phyloP scores from a whole-genome alignment of 2,888 invertebrate genomes.

The Erebia epiphron region DNA sequence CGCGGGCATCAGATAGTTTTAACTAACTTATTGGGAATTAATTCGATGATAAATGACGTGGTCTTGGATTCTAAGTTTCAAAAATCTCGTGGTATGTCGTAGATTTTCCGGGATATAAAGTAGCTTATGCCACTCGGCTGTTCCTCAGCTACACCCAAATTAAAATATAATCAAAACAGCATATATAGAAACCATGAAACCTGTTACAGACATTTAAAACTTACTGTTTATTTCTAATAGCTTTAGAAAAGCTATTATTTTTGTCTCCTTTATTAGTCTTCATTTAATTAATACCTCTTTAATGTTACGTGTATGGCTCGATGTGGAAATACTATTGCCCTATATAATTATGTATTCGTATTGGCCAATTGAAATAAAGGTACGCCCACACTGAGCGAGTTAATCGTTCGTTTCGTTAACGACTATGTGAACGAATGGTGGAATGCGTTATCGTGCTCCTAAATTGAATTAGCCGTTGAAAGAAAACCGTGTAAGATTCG shows the following conservation, averaged over 20 bases:
- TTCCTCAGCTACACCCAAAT: too few relatives aligned
- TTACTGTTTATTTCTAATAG: background rate
- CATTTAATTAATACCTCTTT: constrained; percentile 15
- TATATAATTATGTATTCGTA: background rate
- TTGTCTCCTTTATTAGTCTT: constrained; percentile 2
- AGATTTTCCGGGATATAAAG: too few relatives aligned
- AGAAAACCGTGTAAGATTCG: constrained; percentile 30
- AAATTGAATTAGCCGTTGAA: constrained; percentile 50
- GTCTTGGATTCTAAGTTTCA: too few relatives aligned
- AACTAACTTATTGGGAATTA: background rate
- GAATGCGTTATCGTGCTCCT: constrained; percentile 69
- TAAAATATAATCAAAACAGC: too few relatives aligned
- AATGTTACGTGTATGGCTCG: background rate
- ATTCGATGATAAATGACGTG: too few relatives aligned
- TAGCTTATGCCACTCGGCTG: too few relatives aligned
- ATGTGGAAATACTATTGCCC: constrained; percentile 8
- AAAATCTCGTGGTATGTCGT: too few relatives aligned
- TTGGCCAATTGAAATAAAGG: constrained; percentile 53
- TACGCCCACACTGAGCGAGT: constrained; percentile 64
- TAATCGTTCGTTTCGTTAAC: constrained; percentile 78
- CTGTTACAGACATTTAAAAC: too few relatives aligned
- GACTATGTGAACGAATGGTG: constrained; percentile 71
- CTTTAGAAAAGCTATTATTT: background rate
- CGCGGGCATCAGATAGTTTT: too few relatives aligned
- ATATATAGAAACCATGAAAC: too few relatives aligned